phyloP scores from a whole-genome alignment of 2,888 invertebrate species.

The Limnephilus auricula region DNA sequence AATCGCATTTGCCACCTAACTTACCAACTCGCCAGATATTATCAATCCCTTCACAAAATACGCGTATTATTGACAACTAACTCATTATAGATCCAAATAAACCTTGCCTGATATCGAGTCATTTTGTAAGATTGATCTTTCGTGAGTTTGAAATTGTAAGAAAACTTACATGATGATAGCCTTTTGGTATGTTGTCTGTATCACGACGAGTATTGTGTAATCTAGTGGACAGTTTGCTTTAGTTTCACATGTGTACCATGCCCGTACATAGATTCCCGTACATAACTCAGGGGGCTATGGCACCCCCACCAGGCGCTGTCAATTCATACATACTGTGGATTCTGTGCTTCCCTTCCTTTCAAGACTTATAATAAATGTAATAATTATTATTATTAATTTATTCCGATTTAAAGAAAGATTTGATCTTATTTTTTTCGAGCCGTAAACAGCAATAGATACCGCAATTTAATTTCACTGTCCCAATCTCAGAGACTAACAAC shows the following conservation, averaged over 20 bases:
- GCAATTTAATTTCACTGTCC: too few species aligned
- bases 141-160: background rate
- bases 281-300: background rate
- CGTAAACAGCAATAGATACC: too few species aligned
- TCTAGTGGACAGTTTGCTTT: background rate
- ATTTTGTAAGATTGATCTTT: background rate
- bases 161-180: too few species aligned
- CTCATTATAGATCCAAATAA: background rate
- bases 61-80: background rate
- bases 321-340: too few species aligned
- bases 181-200: background rate
- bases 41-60: background rate
- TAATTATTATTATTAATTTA: too few species aligned
- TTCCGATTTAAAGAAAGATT: too few species aligned
- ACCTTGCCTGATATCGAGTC: background rate
- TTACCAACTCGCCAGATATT: background rate
- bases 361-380: too few species aligned
- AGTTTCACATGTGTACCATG: background rate
- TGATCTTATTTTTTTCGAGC: too few species aligned
- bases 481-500: too few species aligned
- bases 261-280: too few species aligned
- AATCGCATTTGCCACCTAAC: background rate
- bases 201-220: background rate
- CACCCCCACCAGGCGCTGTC: too few species aligned
- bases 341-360: too few species aligned